Base-by-base conservation (phyloP, 2,113 vertebrate species). In the Myotis brandtii region DNA sequence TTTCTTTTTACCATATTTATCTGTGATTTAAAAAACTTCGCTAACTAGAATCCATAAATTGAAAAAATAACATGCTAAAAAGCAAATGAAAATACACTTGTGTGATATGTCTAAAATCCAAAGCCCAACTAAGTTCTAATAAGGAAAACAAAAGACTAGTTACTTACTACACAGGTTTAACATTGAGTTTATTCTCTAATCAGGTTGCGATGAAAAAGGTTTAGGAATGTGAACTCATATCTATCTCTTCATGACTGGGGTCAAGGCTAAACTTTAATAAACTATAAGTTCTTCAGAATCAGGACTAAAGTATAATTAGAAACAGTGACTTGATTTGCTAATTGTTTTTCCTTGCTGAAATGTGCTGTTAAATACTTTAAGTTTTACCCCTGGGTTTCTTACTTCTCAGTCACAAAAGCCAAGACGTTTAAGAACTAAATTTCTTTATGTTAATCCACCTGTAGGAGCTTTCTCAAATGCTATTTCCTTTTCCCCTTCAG, bases 1-100 rank as follows among this genome's bases (percentile, higher is more conserved):
- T 77, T 72, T 46, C 37, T 86, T 92, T 81, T 85, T 81, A 46
- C 14, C 17, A 21, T 92, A 80, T 86, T 86, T 93, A 67, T 43
- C 37, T 95, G n/a, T 83, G 20, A 81, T 77, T 93, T 81, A 43
- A 89, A 70, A 59, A 80, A 85, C 86, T 96, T 94, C n/a, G 20
- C 48, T 89, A 56, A 76, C 48, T 87, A 81, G 18, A 70, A 64
- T 50, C 54, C 27, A n/a, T 34, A 94, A 21, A 46, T 34, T 67
- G 56, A 92, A 94, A 16, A 85, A 83, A 83, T 64, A 91, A 17
- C 52, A 43, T 59, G 10, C 52, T 40, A 73, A 83, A 50, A 94
- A 94, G 40, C 46, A 56, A 48, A 64, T 85, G 23, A 76, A 89
- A 67, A 86, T 86, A 64, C 12, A 62, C 37, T 52, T 75, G 34